phyloP scores from a whole-genome alignment of 2,888 invertebrate species.

The Pandemis corylana region DNA sequence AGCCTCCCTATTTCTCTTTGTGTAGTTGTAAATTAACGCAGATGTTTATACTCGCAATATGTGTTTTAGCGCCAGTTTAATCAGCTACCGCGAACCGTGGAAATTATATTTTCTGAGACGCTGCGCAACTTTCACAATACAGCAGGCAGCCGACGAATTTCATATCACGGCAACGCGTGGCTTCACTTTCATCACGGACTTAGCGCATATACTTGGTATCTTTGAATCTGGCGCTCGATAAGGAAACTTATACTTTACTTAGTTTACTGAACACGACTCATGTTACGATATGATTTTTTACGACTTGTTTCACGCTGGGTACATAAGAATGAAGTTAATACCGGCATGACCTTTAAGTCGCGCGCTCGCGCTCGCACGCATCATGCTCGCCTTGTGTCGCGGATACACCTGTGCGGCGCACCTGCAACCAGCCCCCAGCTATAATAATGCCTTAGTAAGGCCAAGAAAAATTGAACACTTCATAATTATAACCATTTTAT shows the following conservation, averaged over 20 bases:
- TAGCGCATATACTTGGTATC: not conserved
- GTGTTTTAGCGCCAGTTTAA: not conserved
- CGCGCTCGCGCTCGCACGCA: slow-evolving; percentile 10
- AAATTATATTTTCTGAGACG: slow-evolving; percentile 27
- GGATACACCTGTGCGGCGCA: slow-evolving; percentile 31
- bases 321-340: slow-evolving; percentile 8
- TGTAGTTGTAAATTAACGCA: slow-evolving; percentile 1
- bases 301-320: not conserved
- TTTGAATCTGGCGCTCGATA: not conserved
- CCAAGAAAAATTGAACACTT: slow-evolving; percentile 7
- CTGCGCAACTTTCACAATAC: slow-evolving; percentile 27
- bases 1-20: not conserved
- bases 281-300: not conserved
- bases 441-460: not conserved
- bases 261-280: not conserved
- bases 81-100: slow-evolving; percentile 8
- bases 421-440: slow-evolving; percentile 3
- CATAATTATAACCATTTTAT: not conserved
- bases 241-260: not conserved
- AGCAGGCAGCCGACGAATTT: slow-evolving; percentile 20
- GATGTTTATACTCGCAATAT: not conserved
- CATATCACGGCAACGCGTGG: slow-evolving; percentile 26
- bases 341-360: slow-evolving; percentile 27
- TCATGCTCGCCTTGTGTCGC: slow-evolving; percentile 5
- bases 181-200: slow-evolving; percentile 26